Evolutionary conservation across 2,888 invertebrate genomes (phyloP).

Genomic region (Quadroppia sp.): DNA sequence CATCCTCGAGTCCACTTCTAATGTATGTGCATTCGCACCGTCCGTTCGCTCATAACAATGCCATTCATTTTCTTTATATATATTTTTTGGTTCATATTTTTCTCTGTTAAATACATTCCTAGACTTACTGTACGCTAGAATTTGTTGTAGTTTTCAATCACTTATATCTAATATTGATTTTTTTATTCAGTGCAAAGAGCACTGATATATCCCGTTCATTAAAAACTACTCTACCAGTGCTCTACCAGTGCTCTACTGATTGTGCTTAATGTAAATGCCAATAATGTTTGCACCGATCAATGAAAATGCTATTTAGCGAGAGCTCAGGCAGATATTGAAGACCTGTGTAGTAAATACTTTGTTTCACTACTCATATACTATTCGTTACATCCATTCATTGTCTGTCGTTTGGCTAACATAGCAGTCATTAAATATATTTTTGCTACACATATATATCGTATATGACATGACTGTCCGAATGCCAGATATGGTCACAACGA

Average conservation of each 20-base stretch:
- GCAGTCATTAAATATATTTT: constrained; percentile 27
- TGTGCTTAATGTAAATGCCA: constrained; percentile 21
- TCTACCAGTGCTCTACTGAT: background rate
- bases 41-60: background rate
- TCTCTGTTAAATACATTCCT: background rate
- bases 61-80: background rate
- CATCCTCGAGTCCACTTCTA: too few species aligned
- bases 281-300: constrained; percentile 21
- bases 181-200: background rate
- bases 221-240: background rate
- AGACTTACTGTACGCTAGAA: background rate
- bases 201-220: background rate
- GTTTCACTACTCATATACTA: constrained; percentile 10
- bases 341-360: constrained; percentile 22
- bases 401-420: constrained; percentile 18
- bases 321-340: too few species aligned
- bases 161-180: too few species aligned
- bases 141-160: background rate
- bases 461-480: background rate
- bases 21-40: too few species aligned
- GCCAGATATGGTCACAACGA: constrained; percentile 11
- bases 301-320: constrained; percentile 25
- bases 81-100: background rate
- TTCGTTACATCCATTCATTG: background rate
- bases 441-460: too few species aligned